Evolutionary conservation across 2,797 vertebrate genomes (phyloP).

Genomic region (Sebastes nivosus): DNA sequence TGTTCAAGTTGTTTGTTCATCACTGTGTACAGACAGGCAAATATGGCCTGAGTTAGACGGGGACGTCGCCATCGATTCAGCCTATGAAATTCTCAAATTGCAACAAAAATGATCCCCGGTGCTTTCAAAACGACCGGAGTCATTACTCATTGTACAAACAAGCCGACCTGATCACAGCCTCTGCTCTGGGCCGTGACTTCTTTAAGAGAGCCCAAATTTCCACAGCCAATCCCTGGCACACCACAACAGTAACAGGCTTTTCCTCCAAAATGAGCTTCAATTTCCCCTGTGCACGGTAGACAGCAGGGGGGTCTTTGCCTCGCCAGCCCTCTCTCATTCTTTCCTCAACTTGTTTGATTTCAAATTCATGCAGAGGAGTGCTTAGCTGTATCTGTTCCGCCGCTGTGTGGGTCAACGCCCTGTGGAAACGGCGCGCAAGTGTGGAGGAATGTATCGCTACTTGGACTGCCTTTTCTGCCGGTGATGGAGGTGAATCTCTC

Average conservation of each 20-base stretch:
- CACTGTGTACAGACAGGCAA: constrained; percentile 10
- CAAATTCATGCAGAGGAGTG: constrained; percentile 60
- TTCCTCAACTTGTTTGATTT: constrained; percentile 61
- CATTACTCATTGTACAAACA: constrained; percentile 68
- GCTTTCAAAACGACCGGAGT: constrained; percentile 48
- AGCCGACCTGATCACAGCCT: constrained; percentile 35
- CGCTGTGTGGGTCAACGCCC: constrained; percentile 69
- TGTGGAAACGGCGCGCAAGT: constrained; percentile 61
- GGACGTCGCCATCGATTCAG: constrained; percentile 50
- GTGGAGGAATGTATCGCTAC: constrained; percentile 46
- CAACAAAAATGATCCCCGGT: constrained; percentile 46
- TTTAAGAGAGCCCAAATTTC: constrained; percentile 44
- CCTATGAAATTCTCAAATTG: constrained; percentile 58
- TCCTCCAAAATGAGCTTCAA: constrained; percentile 62
- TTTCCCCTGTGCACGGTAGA: constrained; percentile 51
- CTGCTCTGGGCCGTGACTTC: constrained; percentile 34
- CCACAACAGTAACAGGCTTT: constrained; percentile 62
- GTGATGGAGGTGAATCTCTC: constrained; percentile 67
- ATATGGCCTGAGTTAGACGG: constrained; percentile 23
- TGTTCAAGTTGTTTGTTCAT: constrained; percentile 24
- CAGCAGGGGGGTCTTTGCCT: constrained; percentile 37
- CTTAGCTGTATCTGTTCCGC: constrained; percentile 59
- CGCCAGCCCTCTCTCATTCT: constrained; percentile 19
- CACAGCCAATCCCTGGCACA: constrained; percentile 28
- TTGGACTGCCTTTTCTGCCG: constrained; percentile 61